These are phyloP conservation scores for Myopa testacea DNA, from an alignment of 2,888 invertebrate species.

Conservation along the genomic window DNA sequence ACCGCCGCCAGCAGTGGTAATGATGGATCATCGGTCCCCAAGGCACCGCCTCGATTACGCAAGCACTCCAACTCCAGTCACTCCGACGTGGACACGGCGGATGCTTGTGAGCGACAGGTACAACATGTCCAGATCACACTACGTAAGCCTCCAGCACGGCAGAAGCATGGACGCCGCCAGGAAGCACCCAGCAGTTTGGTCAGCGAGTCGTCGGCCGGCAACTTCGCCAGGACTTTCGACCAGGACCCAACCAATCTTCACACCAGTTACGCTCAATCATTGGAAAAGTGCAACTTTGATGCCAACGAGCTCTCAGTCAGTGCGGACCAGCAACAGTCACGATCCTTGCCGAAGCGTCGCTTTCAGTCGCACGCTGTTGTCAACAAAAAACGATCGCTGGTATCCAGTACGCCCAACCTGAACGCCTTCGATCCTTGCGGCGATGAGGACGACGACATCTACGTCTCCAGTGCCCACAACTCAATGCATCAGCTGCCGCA, in stretches of 20 bases:
- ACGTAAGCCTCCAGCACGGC: conserved; percentile 56
- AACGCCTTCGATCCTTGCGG: conserved; percentile 62
- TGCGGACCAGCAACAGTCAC: conserved; percentile 39
- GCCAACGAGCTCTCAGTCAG: conserved; percentile 51
- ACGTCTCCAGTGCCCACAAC: conserved; percentile 73
- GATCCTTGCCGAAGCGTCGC: conserved; percentile 58
- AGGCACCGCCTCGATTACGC: conserved; percentile 49
- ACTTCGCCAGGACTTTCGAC: conserved; percentile 61
- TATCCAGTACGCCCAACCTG: conserved; percentile 75
- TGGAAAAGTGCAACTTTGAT: conserved; percentile 67
- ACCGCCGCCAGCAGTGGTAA: not conserved
- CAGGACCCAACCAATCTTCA: conserved; percentile 66
- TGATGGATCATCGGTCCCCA: conserved; percentile 36
- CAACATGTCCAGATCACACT: conserved; percentile 63
- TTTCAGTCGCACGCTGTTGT: conserved; percentile 56
- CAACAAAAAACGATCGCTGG: conserved; percentile 60
- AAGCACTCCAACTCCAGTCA: conserved; percentile 45
- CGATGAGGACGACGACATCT: conserved; percentile 69
- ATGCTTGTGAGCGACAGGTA: conserved; percentile 44
- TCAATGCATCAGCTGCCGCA: conserved; percentile 71
- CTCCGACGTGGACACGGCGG: conserved; percentile 40
- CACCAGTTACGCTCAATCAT: conserved; percentile 65
- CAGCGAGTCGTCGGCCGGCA: conserved; percentile 45
- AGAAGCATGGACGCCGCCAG: conserved; percentile 48
- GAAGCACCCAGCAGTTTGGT: conserved; percentile 40